Conservation (phyloP, 2,113 vertebrate genomes). For the Entomyzon cyanotis region DNA sequence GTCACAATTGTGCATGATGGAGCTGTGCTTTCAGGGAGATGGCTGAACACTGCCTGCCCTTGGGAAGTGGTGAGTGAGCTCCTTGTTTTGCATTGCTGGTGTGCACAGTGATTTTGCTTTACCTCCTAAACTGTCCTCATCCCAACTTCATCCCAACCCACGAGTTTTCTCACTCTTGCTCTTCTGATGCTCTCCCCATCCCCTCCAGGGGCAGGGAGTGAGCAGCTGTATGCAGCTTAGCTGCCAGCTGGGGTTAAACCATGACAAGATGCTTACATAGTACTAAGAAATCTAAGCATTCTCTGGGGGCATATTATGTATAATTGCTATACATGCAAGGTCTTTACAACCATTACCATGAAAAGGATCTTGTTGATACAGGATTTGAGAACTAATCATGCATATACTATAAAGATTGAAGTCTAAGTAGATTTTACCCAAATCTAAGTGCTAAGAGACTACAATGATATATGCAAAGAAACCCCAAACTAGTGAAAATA, state of each 20-base stretch:
- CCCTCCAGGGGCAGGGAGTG: neutral
- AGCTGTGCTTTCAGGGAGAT: neutral
- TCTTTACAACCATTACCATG: conserved; percentile 13
- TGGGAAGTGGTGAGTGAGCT: neutral
- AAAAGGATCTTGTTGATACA: conserved; percentile 19
- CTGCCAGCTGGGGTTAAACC: neutral
- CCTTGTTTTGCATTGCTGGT: neutral
- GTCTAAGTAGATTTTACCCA: neutral
- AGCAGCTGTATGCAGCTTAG: neutral
- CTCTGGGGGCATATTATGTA: conserved; percentile 8
- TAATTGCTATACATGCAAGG: conserved; percentile 5
- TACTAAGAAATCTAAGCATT: neutral
- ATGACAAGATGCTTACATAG: neutral
- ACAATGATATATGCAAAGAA: neutral
- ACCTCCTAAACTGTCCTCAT: neutral
- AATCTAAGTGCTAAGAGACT: neutral
- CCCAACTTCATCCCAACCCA: neutral
- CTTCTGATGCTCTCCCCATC: neutral
- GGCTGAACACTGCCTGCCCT: neutral
- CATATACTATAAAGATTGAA: neutral
- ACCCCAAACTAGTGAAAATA: neutral
- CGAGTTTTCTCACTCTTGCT: neutral
- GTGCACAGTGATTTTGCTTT: neutral
- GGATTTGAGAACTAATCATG: conserved; percentile 25
- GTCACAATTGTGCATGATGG: neutral